A percentile compares a stretch with the other conserved stretches of the same genome.
Evolutionary conservation across 2,888 invertebrate genomes (phyloP).

Genomic region (Cremastinae sp.): DNA sequence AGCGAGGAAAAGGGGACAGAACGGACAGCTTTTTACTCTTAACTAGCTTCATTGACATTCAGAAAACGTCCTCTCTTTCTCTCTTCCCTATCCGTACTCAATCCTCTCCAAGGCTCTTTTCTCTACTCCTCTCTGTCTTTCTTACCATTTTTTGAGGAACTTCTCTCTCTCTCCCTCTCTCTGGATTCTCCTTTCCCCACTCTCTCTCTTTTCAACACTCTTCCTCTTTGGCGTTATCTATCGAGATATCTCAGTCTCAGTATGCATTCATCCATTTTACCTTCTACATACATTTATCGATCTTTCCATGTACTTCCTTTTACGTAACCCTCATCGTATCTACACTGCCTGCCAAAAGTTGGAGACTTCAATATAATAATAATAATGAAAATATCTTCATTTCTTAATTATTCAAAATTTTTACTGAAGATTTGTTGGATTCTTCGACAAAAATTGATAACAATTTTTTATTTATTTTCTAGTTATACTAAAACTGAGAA

Average conservation of each 20-base stretch:
- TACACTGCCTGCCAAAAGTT: background rate
- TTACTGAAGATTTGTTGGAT: no score
- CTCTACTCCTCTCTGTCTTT: slow-evolving; percentile 20
- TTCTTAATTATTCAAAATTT: no score
- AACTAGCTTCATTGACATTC: slow-evolving; percentile 63
- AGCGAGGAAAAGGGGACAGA: background rate
- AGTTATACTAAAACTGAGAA: no score
- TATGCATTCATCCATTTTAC: slow-evolving; percentile 27
- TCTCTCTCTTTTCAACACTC: slow-evolving; percentile 5
- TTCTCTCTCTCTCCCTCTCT: slow-evolving; percentile 3
- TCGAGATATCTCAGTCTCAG: slow-evolving; percentile 8
- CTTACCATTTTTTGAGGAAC: background rate
- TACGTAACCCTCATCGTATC: slow-evolving; percentile 9
- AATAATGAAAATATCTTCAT: no score
- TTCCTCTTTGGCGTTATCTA: slow-evolving; percentile 11
- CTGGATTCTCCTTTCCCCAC: slow-evolving; percentile 1
- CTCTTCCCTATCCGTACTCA: slow-evolving; percentile 22
- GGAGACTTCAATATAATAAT: no score
- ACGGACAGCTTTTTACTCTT: slow-evolving; percentile 48
- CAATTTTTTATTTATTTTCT: no score
- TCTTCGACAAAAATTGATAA: no score
- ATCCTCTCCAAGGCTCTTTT: background rate
- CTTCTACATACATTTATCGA: slow-evolving; percentile 41
- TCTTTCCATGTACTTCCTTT: slow-evolving; percentile 29
- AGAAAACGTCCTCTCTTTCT: slow-evolving; percentile 52